Evolutionary conservation across 2,113 vertebrate genomes (phyloP).

Genomic region (Caracal caracal): DNA sequence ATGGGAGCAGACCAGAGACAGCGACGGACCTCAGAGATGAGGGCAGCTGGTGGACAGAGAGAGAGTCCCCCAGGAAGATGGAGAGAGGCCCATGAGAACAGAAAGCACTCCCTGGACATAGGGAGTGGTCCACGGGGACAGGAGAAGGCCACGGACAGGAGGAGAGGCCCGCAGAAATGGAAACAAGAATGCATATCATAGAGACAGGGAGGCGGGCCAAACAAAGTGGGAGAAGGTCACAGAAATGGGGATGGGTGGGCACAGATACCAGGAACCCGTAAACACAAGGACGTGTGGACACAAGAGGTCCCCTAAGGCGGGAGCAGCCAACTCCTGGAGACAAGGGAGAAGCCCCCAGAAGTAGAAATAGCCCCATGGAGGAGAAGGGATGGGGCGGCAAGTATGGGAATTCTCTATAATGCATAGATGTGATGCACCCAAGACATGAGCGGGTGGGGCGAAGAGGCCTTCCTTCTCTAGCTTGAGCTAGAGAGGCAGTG

Average conservation of each 20-base stretch:
- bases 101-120: neutral
- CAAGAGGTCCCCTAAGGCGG: slow-evolving; percentile 18
- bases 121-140: neutral
- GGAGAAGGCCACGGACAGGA: neutral
- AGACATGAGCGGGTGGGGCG: neutral
- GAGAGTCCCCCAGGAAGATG: neutral
- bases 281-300: neutral
- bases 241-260: neutral
- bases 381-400: neutral
- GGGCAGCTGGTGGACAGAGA: neutral
- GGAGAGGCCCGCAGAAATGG: neutral
- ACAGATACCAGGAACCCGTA: neutral
- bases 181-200: neutral
- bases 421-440: neutral
- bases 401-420: neutral
- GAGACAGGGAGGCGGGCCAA: neutral
- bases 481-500: neutral
- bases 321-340: neutral
- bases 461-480: neutral
- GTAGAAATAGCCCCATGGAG: neutral
- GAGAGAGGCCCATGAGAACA: neutral
- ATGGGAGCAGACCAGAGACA: neutral
- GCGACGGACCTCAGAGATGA: neutral
- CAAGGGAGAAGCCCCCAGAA: neutral
- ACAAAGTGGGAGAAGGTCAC: neutral